A percentile compares a stretch with the other conserved stretches of the same genome.
phyloP scores from a whole-genome alignment of 2,888 invertebrate species.

The Teleiodes luculella region DNA sequence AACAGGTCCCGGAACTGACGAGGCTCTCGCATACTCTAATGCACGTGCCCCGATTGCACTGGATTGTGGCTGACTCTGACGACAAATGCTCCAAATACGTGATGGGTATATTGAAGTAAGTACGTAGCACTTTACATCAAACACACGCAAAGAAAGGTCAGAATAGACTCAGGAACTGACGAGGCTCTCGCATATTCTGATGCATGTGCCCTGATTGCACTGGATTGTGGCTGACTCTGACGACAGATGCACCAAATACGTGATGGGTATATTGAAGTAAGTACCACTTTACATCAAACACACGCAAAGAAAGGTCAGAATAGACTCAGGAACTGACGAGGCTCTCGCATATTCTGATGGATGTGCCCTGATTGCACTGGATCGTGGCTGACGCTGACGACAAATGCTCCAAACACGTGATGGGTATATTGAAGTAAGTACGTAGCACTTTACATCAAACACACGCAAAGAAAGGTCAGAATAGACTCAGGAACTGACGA shows the following conservation, averaged over 20 bases:
- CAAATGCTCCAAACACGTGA: constrained; percentile 73
- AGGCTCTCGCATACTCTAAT: constrained; percentile 86
- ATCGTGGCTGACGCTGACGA: constrained; percentile 88
- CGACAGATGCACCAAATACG: too few relatives aligned
- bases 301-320: too few relatives aligned
- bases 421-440: constrained; percentile 66
- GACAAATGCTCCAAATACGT: constrained; percentile 75
- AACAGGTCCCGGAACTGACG: constrained; percentile 87
- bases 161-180: too few relatives aligned
- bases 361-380: constrained; percentile 86
- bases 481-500: too few relatives aligned
- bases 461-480: too few relatives aligned
- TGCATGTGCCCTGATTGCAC: too few relatives aligned
- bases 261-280: too few relatives aligned
- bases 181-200: too few relatives aligned
- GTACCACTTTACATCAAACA: too few relatives aligned
- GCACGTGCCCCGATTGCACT: constrained; percentile 85
- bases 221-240: too few relatives aligned
- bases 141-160: too few relatives aligned
- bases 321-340: constrained; percentile 88
- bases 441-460: neutral
- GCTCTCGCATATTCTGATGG: constrained; percentile 86
- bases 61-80: constrained; percentile 90
- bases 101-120: constrained; percentile 68
- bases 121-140: neutral